A percentile compares a stretch with the other conserved stretches of the same genome.
phyloP scores from a whole-genome alignment of 2,888 invertebrate species.

The Phanerotoma sp. region DNA sequence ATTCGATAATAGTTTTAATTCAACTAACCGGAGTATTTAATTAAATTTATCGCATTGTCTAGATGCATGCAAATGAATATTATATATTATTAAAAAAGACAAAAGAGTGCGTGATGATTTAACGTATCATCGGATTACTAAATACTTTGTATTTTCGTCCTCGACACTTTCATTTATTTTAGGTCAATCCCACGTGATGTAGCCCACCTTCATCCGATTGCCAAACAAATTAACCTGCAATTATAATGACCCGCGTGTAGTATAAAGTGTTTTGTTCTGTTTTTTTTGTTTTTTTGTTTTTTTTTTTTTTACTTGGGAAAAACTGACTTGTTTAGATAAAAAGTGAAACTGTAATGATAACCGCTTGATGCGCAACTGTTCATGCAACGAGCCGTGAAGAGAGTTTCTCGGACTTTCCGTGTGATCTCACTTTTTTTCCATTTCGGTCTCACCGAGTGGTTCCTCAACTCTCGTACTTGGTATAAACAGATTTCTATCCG shows the following conservation, averaged over 20 bases:
- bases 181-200: slow-evolving; percentile 16
- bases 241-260: too few relatives aligned
- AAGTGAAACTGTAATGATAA: slow-evolving; percentile 19
- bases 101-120: neutral
- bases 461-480: neutral
- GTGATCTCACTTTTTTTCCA: slow-evolving; percentile 9
- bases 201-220: slow-evolving; percentile 1
- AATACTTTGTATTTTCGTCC: slow-evolving; percentile 1
- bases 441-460: neutral
- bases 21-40: neutral
- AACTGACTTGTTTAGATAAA: neutral
- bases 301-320: neutral
- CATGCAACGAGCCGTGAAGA: slow-evolving; percentile 13
- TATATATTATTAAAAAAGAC: neutral
- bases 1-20: neutral
- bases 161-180: slow-evolving; percentile 13
- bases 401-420: slow-evolving; percentile 18
- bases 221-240: slow-evolving; percentile 4
- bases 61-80: neutral
- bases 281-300: neutral
- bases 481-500: neutral
- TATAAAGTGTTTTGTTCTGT: neutral
- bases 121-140: neutral
- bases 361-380: neutral
- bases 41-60: slow-evolving; percentile 3